Base-by-base conservation (phyloP, 1,140 invertebrate genomes). In the Euglossa dilemma region DNA sequence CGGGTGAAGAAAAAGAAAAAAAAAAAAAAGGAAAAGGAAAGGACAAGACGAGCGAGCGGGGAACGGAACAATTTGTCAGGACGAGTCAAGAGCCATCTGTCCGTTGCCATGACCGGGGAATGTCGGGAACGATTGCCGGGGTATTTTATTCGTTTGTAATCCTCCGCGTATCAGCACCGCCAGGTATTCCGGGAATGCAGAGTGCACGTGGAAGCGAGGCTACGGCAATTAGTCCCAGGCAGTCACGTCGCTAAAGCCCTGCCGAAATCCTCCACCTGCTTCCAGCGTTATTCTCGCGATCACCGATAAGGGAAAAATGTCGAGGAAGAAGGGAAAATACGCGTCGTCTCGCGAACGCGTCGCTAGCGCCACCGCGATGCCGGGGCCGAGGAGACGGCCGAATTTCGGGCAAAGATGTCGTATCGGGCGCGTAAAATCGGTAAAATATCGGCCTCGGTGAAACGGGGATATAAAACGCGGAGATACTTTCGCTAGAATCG, bases 81-180 rank as follows among this genome's bases (percentile, higher is more conserved):
- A 25, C 56, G 61, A 64, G 59, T 77, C 81, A 84, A 74, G 74
- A 83, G 72, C 28, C 73, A 85, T 89, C 69, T 75, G 67, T 85
- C 80, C 63, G 67, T 6, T 6, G 67, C 70, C 66, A 85, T 79
- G 85, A 80, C 73, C 69, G 64, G 18, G 50, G 87, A 89, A 86
- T 81, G 82, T 36, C 57, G 43, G 16, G 71, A 78, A 88, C 79
- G 84, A 87, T 85, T 52, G 83, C 69, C 54, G 18, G 43, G 73
- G 78, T 69, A 85, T 89, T 87, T 90, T 85, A 87, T 89, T 75
- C 64, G 54, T 85, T 70, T n/a, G 83, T 89, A 89, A 90, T 90
- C 87, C 85, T 63, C 50, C 74, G 71, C 85, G 77, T 90, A 87
- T 89, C 88, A 80, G 61, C 80, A 80, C 83, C 70, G 61, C 23